These are phyloP conservation scores for Lycopodina hypogea DNA, from an alignment of 37 sponge, comb jelly and placozoan species.

Conservation along the genomic window DNA sequence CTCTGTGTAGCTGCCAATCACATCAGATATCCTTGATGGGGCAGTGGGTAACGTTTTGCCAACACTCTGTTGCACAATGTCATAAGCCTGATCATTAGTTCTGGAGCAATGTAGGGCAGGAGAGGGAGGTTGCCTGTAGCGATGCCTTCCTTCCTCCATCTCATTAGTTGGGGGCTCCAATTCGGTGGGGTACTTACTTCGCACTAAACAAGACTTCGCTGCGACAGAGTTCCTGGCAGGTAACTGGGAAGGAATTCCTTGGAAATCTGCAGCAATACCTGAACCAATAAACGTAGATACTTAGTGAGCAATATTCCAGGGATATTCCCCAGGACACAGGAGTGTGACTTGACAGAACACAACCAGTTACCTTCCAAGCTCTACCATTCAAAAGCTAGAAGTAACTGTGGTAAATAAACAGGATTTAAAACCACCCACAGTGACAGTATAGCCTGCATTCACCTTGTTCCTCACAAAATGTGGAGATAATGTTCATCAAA, in stretches of 20 bases:
- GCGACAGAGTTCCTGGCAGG: neutral
- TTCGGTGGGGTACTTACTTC: neutral
- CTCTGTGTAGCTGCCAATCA: too few relatives aligned
- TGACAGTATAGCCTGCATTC: too few relatives aligned
- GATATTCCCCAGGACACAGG: too few relatives aligned
- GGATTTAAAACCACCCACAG: too few relatives aligned
- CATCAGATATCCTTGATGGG: neutral
- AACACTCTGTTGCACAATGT: neutral
- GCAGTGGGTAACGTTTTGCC: neutral
- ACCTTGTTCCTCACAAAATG: conserved; percentile 19
- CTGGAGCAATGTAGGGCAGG: neutral
- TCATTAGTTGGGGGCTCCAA: neutral
- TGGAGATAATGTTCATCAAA: conserved; percentile 23
- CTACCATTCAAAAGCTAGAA: too few relatives aligned
- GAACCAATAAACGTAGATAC: neutral
- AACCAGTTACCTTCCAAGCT: too few relatives aligned
- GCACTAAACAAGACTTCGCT: neutral
- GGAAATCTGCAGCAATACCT: too few relatives aligned
- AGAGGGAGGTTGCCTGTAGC: neutral
- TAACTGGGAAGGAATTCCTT: too few relatives aligned
- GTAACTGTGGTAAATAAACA: too few relatives aligned
- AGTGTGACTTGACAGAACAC: too few relatives aligned
- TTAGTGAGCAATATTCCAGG: too few relatives aligned
- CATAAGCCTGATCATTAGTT: too few relatives aligned
- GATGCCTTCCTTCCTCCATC: conserved; percentile 1